Conservation (phyloP, 2,113 vertebrate genomes). For the Nothocercus julius region DNA sequence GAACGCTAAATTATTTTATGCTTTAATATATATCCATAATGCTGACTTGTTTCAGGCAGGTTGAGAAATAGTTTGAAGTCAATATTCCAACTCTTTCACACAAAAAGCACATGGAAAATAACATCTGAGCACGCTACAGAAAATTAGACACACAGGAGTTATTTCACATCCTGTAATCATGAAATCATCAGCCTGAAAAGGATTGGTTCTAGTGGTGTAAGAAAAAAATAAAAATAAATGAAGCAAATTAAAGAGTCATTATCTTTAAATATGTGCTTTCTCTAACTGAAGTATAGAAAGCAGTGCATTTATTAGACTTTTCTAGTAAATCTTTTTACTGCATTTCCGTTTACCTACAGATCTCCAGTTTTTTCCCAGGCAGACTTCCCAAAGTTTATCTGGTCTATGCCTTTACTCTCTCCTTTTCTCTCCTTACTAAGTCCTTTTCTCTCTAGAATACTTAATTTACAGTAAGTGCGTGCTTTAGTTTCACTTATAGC, state of each 20-base stretch:
- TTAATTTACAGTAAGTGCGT: neutral
- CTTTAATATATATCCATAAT: neutral
- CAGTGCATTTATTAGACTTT: neutral
- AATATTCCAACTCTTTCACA: neutral
- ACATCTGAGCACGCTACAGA: neutral
- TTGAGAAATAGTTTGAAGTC: neutral
- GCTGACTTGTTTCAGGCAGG: neutral
- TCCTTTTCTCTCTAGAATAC: neutral
- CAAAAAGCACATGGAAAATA: neutral
- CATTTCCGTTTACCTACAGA: neutral
- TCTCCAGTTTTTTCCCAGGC: neutral
- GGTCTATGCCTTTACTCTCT: neutral
- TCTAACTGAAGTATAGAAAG: neutral
- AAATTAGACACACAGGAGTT: neutral
- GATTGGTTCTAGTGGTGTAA: neutral
- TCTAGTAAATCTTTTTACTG: neutral
- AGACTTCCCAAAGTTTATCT: neutral
- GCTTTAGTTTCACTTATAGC: neutral
- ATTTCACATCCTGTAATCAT: neutral
- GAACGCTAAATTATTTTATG: neutral
- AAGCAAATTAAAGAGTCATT: fast-evolving
- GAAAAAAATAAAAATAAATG: neutral
- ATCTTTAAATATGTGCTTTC: neutral
- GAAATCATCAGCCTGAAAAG: neutral
- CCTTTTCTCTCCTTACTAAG: neutral